Conservation (phyloP, 1,140 invertebrate species). For the Hylaeus anthracinus region DNA sequence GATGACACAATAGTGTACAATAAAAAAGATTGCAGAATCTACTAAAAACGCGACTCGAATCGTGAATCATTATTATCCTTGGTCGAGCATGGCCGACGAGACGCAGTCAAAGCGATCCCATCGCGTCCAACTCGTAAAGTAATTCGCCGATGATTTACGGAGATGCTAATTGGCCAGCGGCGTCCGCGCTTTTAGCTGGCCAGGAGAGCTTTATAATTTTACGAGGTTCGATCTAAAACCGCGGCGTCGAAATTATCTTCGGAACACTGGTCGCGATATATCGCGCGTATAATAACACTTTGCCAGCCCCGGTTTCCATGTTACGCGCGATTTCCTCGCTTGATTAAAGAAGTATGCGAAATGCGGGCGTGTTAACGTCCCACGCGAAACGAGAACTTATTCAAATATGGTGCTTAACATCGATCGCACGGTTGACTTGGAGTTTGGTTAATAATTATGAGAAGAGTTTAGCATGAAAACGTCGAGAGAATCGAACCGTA, state of each 20-base stretch:
- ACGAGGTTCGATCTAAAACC: slow-evolving; percentile 48
- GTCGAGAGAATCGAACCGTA: background rate
- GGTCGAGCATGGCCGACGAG: slow-evolving; percentile 7
- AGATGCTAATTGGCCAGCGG: slow-evolving; percentile 68
- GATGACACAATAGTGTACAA: too few species aligned
- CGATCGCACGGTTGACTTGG: background rate
- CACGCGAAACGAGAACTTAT: background rate
- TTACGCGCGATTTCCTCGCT: background rate
- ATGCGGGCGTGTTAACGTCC: background rate
- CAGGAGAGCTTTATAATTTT: slow-evolving; percentile 73
- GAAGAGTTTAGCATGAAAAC: too few species aligned
- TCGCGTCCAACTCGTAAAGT: slow-evolving; percentile 67
- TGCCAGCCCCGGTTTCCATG: background rate
- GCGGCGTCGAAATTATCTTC: slow-evolving; percentile 28
- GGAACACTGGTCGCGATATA: slow-evolving; percentile 1
- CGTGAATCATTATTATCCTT: slow-evolving; percentile 25
- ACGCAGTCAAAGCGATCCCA: slow-evolving; percentile 14
- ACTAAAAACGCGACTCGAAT: background rate
- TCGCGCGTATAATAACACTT: slow-evolving; percentile 15
- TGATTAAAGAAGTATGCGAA: background rate
- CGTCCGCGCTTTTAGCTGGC: slow-evolving; percentile 63
- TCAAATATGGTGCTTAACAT: background rate
- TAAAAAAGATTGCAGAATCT: background rate
- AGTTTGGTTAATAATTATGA: background rate
- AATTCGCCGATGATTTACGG: slow-evolving; percentile 68